A percentile compares a stretch with the other conserved stretches of the same genome.
phyloP scores from a whole-genome alignment of 2,888 invertebrate species.

The Subacronicta megacephala region DNA sequence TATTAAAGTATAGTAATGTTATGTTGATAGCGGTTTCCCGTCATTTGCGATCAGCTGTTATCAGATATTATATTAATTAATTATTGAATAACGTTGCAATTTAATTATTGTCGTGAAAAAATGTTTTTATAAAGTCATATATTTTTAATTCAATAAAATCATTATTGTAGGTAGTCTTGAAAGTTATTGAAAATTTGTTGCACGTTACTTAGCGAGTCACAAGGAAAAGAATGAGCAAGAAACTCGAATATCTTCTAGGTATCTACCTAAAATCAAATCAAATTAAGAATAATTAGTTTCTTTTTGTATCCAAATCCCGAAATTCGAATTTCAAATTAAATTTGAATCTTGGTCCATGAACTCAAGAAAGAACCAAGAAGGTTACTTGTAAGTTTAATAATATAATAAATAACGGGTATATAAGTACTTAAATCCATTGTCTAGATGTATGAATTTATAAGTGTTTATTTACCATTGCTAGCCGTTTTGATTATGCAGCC shows the following conservation, averaged over 20 bases:
- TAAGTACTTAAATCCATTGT: constrained; percentile 3
- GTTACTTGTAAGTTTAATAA: not conserved
- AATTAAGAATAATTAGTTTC: no score
- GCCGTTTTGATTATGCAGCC: constrained; percentile 31
- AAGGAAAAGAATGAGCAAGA: no score
- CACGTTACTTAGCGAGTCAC: no score
- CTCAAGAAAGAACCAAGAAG: not conserved
- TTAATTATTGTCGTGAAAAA: not conserved
- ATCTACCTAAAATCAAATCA: no score
- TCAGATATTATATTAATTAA: constrained; percentile 2
- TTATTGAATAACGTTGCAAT: not conserved
- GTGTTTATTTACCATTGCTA: constrained; percentile 26
- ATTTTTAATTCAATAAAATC: no score
- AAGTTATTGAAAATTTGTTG: no score
- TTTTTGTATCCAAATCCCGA: no score
- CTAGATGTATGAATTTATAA: constrained; percentile 5
- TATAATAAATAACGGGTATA: not conserved
- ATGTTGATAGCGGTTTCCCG: constrained; percentile 46
- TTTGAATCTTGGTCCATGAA: not conserved
- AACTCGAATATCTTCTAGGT: no score
- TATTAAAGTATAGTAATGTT: constrained; percentile 14
- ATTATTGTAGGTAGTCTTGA: no score
- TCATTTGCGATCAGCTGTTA: constrained; percentile 48
- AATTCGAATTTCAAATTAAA: not conserved
- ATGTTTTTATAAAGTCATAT: not conserved